Conservation (phyloP, 1,140 invertebrate species). For the Leptinotarsa undecemlineata region DNA sequence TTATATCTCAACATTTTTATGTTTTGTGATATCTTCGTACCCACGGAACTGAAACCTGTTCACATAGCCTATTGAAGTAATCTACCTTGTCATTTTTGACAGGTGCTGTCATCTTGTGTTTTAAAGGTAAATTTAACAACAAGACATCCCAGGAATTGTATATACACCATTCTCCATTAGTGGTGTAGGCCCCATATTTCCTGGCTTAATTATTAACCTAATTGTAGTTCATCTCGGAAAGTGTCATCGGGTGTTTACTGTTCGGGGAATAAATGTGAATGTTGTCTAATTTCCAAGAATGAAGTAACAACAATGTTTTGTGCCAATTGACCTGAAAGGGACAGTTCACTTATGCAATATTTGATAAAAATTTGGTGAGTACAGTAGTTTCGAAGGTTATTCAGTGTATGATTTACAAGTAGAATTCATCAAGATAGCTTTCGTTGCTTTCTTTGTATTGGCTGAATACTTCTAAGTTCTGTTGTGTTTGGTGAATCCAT, state of each 20-base stretch:
- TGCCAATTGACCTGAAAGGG: constrained; percentile 13
- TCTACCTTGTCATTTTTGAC: not conserved
- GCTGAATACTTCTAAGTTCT: not conserved
- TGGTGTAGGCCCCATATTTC: constrained; percentile 13
- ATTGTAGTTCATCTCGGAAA: not conserved
- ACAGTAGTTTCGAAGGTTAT: constrained; percentile 27
- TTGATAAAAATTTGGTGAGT: constrained; percentile 31
- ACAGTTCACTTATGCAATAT: constrained; percentile 30
- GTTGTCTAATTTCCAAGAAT: not conserved
- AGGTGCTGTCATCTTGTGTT: constrained; percentile 6
- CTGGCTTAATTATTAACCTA: not conserved
- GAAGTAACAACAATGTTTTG: not conserved
- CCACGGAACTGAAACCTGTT: no score
- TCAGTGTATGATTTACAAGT: constrained; percentile 17
- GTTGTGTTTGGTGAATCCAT: not conserved
- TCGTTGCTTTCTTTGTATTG: constrained; percentile 11
- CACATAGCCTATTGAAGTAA: no score
- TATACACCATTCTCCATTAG: constrained; percentile 3
- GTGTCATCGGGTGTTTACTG: constrained; percentile 1
- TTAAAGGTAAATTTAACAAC: not conserved
- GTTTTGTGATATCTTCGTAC: not conserved
- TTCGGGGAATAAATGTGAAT: not conserved
- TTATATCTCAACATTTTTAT: not conserved
- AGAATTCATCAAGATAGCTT: constrained; percentile 1
- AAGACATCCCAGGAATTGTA: not conserved